Percentiles rank a stretch among this genome's conserved stretches.
Conservation (phyloP, 2,797 vertebrate genomes). For the Clarias platycephalus region DNA sequence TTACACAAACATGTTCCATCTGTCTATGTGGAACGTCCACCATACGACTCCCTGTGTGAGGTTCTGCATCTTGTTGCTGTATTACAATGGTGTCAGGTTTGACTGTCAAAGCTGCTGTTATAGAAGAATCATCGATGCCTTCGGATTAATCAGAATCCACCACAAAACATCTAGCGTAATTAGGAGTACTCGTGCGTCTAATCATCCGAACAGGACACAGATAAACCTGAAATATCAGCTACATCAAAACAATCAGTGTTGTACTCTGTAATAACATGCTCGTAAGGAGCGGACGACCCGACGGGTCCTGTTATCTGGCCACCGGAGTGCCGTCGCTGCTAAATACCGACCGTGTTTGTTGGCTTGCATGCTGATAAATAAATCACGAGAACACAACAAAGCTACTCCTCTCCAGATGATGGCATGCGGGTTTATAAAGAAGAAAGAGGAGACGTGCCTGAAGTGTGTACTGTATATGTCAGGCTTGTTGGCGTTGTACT, state of each 20-base stretch:
- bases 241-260: slow-evolving; percentile 19
- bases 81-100: neutral
- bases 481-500: slow-evolving; percentile 41
- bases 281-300: slow-evolving; percentile 4
- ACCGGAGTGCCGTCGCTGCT: slow-evolving; percentile 21
- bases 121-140: neutral
- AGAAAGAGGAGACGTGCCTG: slow-evolving; percentile 32
- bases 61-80: neutral
- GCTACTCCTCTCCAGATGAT: slow-evolving; percentile 44
- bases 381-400: slow-evolving; percentile 49
- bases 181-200: neutral
- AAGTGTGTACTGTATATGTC: slow-evolving; percentile 36
- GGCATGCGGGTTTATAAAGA: slow-evolving; percentile 43
- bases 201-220: neutral
- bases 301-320: slow-evolving; percentile 36
- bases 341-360: slow-evolving; percentile 30
- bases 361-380: slow-evolving; percentile 42
- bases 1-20: too few relatives aligned
- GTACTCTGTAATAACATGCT: slow-evolving; percentile 39
- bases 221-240: slow-evolving; percentile 25
- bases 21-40: neutral
- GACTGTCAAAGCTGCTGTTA: neutral
- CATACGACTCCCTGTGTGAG: neutral
- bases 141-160: neutral
- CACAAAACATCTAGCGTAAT: neutral